Conservation (phyloP, 2,888 invertebrate genomes). For the Agrilus mali region DNA sequence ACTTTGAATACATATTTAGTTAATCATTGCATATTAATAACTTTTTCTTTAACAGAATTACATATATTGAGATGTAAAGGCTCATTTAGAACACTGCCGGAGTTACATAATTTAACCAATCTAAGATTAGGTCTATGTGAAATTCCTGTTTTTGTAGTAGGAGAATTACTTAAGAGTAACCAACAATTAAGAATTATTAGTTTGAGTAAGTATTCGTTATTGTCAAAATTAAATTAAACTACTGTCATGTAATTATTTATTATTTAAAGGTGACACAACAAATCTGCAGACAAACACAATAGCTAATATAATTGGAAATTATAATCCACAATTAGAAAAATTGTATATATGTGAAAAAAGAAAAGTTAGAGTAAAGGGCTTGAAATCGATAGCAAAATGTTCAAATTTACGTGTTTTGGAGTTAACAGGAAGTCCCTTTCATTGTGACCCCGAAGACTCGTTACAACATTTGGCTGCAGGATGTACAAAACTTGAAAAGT, state of each 20-base stretch:
- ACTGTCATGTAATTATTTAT: not conserved
- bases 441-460: slow-evolving; percentile 24
- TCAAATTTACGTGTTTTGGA: slow-evolving; percentile 18
- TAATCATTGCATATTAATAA: not conserved
- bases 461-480: slow-evolving; percentile 23
- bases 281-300: slow-evolving; percentile 22
- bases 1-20: not conserved
- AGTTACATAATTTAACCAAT: slow-evolving; percentile 15
- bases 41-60: slow-evolving; percentile 16
- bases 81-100: slow-evolving; percentile 18
- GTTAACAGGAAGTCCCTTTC: slow-evolving; percentile 17
- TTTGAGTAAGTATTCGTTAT: slow-evolving; percentile 17
- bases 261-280: slow-evolving; percentile 19
- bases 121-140: slow-evolving; percentile 18
- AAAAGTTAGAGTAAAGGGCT: slow-evolving; percentile 18
- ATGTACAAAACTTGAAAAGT: slow-evolving; percentile 22
- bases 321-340: slow-evolving; percentile 17
- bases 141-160: slow-evolving; percentile 19
- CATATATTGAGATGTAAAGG: slow-evolving; percentile 20
- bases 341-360: slow-evolving; percentile 21
- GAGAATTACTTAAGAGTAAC: slow-evolving; percentile 20
- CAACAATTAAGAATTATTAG: slow-evolving; percentile 15
- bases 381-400: slow-evolving; percentile 19
- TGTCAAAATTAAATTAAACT: not conserved
- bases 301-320: slow-evolving; percentile 20